These are phyloP conservation scores for Cordilura impudica DNA, from an alignment of 2,888 invertebrate species.

Conservation along the genomic window DNA sequence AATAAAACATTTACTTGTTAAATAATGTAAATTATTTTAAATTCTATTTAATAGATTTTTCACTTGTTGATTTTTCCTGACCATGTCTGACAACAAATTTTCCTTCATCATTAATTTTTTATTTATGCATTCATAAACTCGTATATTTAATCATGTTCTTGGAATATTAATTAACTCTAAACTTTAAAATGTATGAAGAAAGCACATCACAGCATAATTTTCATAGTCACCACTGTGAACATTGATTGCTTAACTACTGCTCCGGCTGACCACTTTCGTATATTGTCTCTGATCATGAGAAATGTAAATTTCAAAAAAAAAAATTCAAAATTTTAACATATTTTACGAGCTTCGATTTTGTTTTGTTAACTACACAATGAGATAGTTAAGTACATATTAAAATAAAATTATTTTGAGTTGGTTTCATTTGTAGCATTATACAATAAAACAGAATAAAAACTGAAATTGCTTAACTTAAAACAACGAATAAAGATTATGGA, in stretches of 20 bases:
- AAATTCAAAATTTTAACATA: neutral
- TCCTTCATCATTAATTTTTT: conserved; percentile 30
- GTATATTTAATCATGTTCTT: conserved; percentile 33
- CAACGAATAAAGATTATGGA: too few species aligned
- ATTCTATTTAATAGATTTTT: conserved; percentile 46
- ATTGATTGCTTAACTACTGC: conserved; percentile 10
- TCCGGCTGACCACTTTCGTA: neutral
- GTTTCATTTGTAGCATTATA: too few species aligned
- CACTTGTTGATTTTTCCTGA: conserved; percentile 35
- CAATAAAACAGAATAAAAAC: too few species aligned
- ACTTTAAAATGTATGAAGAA: conserved; percentile 2
- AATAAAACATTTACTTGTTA: conserved; percentile 25
- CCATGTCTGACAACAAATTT: conserved; percentile 17
- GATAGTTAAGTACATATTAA: neutral
- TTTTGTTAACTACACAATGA: neutral
- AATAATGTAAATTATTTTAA: conserved; percentile 33
- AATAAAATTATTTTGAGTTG: too few species aligned
- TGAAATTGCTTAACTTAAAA: too few species aligned
- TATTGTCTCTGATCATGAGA: neutral
- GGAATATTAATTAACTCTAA: conserved; percentile 49
- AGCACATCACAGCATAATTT: neutral
- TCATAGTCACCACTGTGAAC: neutral
- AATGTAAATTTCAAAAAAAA: neutral
- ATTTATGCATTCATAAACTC: conserved; percentile 30
- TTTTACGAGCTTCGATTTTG: conserved; percentile 5